phyloP scores from a whole-genome alignment of 2,113 vertebrate genomes.

The Cololabis saira region DNA sequence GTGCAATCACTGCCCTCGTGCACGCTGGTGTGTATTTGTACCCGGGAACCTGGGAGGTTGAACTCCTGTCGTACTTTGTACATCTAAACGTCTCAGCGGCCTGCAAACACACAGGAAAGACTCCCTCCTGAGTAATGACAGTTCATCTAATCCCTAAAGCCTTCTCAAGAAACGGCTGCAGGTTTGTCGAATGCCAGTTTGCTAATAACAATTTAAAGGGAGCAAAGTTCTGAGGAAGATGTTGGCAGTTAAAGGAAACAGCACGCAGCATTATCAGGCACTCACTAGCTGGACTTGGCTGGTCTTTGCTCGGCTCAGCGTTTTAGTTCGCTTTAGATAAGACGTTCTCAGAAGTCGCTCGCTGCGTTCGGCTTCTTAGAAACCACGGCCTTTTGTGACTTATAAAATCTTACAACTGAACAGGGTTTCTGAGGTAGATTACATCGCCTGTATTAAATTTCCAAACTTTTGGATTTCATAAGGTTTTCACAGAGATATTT shows the following conservation, averaged over 20 bases:
- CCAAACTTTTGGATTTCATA: background rate
- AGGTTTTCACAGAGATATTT: no score
- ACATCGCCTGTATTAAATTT: background rate
- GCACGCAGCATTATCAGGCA: background rate
- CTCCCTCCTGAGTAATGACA: no score
- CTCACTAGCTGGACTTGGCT: background rate
- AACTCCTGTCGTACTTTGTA: no score
- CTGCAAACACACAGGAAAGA: no score
- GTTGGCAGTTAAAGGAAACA: constrained; percentile 27
- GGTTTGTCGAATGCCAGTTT: no score
- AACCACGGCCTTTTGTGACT: background rate
- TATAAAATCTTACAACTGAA: background rate
- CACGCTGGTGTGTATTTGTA: background rate
- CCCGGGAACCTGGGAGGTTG: no score
- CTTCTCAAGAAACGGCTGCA: no score
- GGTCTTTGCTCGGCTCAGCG: constrained; percentile 3
- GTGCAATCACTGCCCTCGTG: background rate
- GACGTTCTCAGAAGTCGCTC: constrained; percentile 23
- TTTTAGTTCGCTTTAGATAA: constrained; percentile 34
- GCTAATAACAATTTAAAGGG: no score
- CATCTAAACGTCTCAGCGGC: no score
- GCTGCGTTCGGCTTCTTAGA: constrained; percentile 17
- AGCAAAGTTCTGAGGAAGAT: background rate
- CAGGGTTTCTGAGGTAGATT: background rate
- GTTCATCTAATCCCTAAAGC: no score